Evolutionary conservation across 2,888 invertebrate genomes (phyloP).

Genomic region (Volucella inflata): DNA sequence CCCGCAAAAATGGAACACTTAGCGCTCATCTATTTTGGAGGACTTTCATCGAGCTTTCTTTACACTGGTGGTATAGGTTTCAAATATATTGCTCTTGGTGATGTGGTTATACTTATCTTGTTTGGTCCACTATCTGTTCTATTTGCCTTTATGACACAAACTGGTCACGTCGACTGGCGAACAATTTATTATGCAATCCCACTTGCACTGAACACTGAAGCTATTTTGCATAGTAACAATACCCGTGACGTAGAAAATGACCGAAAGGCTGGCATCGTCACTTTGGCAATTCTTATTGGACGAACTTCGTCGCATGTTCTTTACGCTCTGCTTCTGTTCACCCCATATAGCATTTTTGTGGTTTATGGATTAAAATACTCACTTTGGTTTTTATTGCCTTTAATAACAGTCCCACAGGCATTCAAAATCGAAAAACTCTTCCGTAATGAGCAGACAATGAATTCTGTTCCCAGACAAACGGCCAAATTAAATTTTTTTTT

Average conservation of each 20-base stretch:
- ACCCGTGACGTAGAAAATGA: constrained; percentile 96
- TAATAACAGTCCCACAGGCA: constrained; percentile 93
- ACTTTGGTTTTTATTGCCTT: constrained; percentile 93
- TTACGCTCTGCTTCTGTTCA: constrained; percentile 94
- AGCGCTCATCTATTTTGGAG: constrained; percentile 97
- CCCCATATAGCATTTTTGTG: constrained; percentile 95
- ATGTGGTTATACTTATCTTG: constrained; percentile 94
- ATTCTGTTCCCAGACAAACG: constrained; percentile 93
- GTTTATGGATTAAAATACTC: constrained; percentile 93
- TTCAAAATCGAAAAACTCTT: constrained; percentile 96
- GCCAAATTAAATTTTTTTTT: constrained; percentile 95
- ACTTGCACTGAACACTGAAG: constrained; percentile 96
- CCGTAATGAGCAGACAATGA: constrained; percentile 90
- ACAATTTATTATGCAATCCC: constrained; percentile 97
- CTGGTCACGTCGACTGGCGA: constrained; percentile 94
- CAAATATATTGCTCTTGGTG: constrained; percentile 97
- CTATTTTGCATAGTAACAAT: constrained; percentile 97
- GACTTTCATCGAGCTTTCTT: constrained; percentile 96
- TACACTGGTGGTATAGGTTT: constrained; percentile 98
- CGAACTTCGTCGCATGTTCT: constrained; percentile 95
- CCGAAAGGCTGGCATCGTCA: constrained; percentile 95
- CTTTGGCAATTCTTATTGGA: constrained; percentile 96
- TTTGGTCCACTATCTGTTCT: constrained; percentile 97
- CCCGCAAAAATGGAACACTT: constrained; percentile 97
- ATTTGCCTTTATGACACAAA: constrained; percentile 96